These are phyloP conservation scores for Scolanthus callimorphus DNA, from an alignment of 92 coral and sea anemone species.

Conservation along the genomic window DNA sequence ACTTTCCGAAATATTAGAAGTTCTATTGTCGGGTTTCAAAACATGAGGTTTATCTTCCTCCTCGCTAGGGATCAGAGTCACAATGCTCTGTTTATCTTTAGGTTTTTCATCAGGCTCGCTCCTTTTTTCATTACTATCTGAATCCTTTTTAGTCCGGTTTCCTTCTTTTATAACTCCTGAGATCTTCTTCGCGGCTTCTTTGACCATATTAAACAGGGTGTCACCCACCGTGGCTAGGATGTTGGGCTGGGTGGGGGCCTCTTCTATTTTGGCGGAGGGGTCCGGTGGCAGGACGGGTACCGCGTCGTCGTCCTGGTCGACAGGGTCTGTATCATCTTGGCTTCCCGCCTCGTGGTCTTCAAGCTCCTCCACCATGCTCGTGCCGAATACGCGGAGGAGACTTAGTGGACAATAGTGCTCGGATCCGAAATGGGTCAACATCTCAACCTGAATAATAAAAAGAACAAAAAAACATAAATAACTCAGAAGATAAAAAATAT, in stretches of 20 bases:
- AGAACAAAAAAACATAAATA: too few relatives aligned
- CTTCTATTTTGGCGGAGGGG: conserved; percentile 66
- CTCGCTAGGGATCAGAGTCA: conserved; percentile 65
- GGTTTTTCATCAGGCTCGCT: conserved; percentile 28
- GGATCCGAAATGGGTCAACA: conserved; percentile 95
- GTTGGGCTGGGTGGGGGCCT: conserved; percentile 30
- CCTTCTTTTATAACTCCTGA: conserved; percentile 41
- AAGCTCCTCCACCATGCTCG: conserved; percentile 94
- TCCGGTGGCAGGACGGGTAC: conserved; percentile 66
- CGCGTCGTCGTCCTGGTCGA: conserved; percentile 55
- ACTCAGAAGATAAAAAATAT: too few relatives aligned
- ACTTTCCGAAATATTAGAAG: neutral
- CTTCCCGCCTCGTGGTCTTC: conserved; percentile 91
- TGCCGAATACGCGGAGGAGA: conserved; percentile 86
- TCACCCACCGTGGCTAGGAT: conserved; percentile 87
- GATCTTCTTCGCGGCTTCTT: conserved; percentile 80
- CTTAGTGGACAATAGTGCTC: conserved; percentile 98
- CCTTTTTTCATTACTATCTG: conserved; percentile 1
- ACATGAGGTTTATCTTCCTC: conserved; percentile 40
- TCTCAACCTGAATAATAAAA: conserved; percentile 63
- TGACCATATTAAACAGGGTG: conserved; percentile 79
- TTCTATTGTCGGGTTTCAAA: neutral
- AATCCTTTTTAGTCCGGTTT: conserved; percentile 4
- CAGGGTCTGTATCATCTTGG: conserved; percentile 54
- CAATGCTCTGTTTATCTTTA: conserved; percentile 49